phyloP scores from a whole-genome alignment of 1,140 invertebrate genomes.

The Drosophila quadrilineata region DNA sequence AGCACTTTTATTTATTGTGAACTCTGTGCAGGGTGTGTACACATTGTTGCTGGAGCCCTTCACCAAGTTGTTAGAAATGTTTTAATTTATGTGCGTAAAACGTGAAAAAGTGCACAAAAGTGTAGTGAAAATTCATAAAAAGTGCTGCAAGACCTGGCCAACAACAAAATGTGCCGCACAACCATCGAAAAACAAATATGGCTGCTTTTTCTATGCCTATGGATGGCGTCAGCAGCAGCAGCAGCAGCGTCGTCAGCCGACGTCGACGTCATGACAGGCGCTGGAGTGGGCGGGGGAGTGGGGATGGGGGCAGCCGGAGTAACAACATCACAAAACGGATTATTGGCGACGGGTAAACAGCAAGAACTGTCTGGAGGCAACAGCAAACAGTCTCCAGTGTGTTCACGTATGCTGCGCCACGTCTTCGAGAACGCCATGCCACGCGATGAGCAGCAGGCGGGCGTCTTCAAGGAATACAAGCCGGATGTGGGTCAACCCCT shows the following conservation, averaged over 20 bases:
- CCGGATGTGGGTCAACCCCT: constrained; percentile 26
- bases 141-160: neutral
- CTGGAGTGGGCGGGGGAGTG: neutral
- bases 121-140: neutral
- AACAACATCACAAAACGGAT: neutral
- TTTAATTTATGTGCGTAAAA: constrained; percentile 25
- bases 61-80: constrained; percentile 23
- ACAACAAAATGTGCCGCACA: constrained; percentile 8
- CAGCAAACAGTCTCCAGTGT: constrained; percentile 27
- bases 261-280: constrained; percentile 57
- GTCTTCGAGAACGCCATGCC: constrained; percentile 74
- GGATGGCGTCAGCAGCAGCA: constrained; percentile 59
- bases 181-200: constrained; percentile 4
- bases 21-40: neutral
- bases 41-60: constrained; percentile 15
- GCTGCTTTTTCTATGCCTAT: constrained; percentile 19
- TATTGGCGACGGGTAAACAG: constrained; percentile 32
- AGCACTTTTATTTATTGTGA: too few species aligned
- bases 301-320: neutral
- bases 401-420: constrained; percentile 66
- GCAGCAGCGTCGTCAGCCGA: constrained; percentile 20
- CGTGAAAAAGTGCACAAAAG: constrained; percentile 12
- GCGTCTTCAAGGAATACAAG: constrained; percentile 67
- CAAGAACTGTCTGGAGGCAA: neutral
- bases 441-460: constrained; percentile 60